Evolutionary conservation across 1,140 invertebrate species (phyloP), one percentile per base, ranked within the genome.

Genomic region (Aphelenchoides avenae): DNA sequence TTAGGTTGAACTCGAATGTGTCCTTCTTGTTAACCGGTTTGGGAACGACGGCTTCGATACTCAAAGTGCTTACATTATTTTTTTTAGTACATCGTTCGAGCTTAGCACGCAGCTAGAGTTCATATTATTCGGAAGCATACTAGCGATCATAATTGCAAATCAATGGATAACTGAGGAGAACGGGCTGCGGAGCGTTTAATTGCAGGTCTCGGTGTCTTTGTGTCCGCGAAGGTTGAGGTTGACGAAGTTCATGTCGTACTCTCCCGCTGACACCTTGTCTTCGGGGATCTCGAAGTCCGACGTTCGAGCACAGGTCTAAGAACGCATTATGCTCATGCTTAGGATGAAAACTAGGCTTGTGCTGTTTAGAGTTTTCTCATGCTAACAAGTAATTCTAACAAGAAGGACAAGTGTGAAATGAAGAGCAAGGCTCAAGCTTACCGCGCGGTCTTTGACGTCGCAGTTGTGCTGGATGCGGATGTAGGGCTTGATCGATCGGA

Each of bases 191-290:
- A n/a, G n/a, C n/a, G n/a, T n/a, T n/a, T n/a, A n/a, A n/a, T 61
- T 37, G 47, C 67, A 69, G n/a, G 36, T 66, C 39, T 69, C 67
- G 27, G 49, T 67, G 52, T 69, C 67, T 30, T 51, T 34, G 43
- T 64, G 54, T 29, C 64, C 66, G 37, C 52, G 71, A 30, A 70
- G 46, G 58, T 71, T 71, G 13, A 71, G 50, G 44, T 74, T 71
- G 48, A 71, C 64, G 52, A 73, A 71, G 49, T 74, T 74, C 68
- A 74, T 71, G 29, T 73, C 55, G 43, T 70, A 68, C 37, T 49
- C 26, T 40, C 48, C 52, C 30, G 43, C 31, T n/a, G n/a, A n/a
- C n/a, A 71, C 52, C 48, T 68, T 56, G 20, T 70, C 64, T 33
- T 57, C 39, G 40, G 70, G 68, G 9, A 71, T 55, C 27, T 71